Evolutionary conservation across 2,888 invertebrate species (phyloP).

Genomic region (Hydropsyche betteni): DNA sequence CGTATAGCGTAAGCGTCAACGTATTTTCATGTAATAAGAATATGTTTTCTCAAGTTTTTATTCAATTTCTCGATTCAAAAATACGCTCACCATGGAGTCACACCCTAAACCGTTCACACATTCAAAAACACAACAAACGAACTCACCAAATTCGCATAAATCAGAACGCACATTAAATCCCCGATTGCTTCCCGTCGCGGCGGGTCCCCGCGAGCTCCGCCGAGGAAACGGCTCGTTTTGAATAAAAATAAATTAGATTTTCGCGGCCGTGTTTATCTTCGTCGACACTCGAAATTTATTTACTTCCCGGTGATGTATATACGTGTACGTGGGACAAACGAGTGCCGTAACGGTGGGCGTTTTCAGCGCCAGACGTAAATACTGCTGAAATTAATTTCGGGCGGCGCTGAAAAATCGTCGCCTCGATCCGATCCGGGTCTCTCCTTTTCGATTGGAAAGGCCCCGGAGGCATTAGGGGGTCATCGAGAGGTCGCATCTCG

Average conservation of each 20-base stretch:
- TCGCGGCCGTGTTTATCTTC: conserved; percentile 20
- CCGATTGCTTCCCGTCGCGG: too few relatives aligned
- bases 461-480: conserved; percentile 3
- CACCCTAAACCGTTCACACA: too few relatives aligned
- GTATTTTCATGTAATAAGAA: too few relatives aligned
- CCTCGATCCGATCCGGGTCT: not conserved
- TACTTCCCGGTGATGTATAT: conserved; percentile 1
- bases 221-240: conserved; percentile 24
- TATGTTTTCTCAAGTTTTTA: too few relatives aligned
- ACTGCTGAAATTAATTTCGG: conserved; percentile 28
- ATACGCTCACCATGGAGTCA: too few relatives aligned
- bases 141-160: too few relatives aligned
- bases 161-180: too few relatives aligned
- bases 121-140: too few relatives aligned
- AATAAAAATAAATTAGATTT: conserved; percentile 31
- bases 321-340: conserved; percentile 11
- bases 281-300: conserved; percentile 25
- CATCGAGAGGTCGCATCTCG: conserved; percentile 4
- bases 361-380: not conserved
- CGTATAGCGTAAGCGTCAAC: too few relatives aligned
- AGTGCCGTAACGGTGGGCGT: not conserved
- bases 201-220: not conserved
- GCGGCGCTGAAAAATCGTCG: conserved; percentile 5
- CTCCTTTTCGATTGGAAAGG: not conserved
- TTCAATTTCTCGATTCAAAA: too few relatives aligned